Evolutionary conservation across 2,888 invertebrate species (phyloP).

Genomic region (Orthosia gracilis): DNA sequence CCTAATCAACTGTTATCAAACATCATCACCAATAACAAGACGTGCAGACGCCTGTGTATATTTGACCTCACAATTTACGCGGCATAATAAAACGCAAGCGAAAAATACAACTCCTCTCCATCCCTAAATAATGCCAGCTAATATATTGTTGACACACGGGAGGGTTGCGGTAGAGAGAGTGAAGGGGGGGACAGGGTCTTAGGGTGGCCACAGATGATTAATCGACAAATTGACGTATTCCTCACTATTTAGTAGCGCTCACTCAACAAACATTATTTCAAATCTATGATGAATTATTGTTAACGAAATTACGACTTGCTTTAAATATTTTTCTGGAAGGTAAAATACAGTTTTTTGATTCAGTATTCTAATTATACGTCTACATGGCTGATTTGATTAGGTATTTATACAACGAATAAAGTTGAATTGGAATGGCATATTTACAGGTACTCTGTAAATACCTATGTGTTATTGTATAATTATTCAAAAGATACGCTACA

Average conservation of each 20-base stretch:
- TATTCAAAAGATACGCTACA: neutral
- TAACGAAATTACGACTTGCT: conserved; percentile 29
- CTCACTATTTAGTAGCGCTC: conserved; percentile 77
- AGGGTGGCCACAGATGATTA: conserved; percentile 79
- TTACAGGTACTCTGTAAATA: neutral
- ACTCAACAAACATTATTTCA: conserved; percentile 68
- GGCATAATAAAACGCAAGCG: conserved; percentile 64
- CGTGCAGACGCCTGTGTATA: conserved; percentile 37
- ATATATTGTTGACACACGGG: conserved; percentile 83
- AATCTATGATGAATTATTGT: conserved; percentile 60
- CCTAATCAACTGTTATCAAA: conserved; percentile 26
- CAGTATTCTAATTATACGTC: neutral
- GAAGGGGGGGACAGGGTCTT: conserved; percentile 64
- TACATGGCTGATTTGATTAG: neutral
- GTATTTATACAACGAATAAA: conserved; percentile 4
- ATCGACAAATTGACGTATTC: conserved; percentile 83
- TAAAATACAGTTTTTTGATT: neutral
- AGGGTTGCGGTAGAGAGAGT: conserved; percentile 52
- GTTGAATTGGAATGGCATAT: neutral
- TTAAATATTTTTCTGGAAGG: conserved; percentile 9
- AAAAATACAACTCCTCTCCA: conserved; percentile 70
- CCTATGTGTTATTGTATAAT: neutral
- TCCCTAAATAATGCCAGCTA: conserved; percentile 82
- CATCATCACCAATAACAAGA: conserved; percentile 41
- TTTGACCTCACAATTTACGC: conserved; percentile 44